phyloP scores from a whole-genome alignment of 2,797 vertebrate species.

The Sparidentex hasta region DNA sequence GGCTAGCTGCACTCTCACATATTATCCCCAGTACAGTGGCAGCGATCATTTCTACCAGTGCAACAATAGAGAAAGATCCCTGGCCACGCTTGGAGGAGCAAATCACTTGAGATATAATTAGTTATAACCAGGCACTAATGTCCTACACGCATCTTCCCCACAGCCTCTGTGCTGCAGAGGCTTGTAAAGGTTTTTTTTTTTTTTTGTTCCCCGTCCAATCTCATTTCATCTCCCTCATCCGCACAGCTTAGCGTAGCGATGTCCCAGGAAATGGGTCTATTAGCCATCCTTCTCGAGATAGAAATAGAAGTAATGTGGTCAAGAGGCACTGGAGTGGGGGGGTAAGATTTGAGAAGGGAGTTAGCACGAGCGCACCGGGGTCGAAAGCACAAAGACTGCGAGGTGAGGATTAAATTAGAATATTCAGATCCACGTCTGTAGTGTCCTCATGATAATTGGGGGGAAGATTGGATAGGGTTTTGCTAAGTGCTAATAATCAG shows the following conservation, averaged over 20 bases:
- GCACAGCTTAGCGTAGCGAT: conserved; percentile 63
- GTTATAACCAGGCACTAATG: conserved; percentile 65
- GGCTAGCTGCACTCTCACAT: conserved; percentile 34
- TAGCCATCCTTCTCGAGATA: conserved; percentile 59
- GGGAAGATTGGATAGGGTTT: conserved; percentile 57
- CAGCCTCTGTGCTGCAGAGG: conserved; percentile 42
- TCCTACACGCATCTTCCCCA: conserved; percentile 55
- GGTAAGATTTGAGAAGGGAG: conserved; percentile 60
- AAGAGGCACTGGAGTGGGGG: conserved; percentile 70
- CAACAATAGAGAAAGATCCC: conserved; percentile 46
- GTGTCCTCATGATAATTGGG: conserved; percentile 65
- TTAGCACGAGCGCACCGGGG: conserved; percentile 29
- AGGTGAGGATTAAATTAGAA: conserved; percentile 67
- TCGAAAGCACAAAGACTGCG: conserved; percentile 51
- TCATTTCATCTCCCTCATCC: conserved; percentile 77
- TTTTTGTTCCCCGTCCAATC: conserved; percentile 71
- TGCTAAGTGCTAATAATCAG: conserved; percentile 67
- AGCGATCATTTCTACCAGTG: conserved; percentile 36
- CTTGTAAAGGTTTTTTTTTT: conserved; percentile 49
- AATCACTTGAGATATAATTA: conserved; percentile 81
- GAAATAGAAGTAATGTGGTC: conserved; percentile 71
- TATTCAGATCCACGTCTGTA: conserved; percentile 72
- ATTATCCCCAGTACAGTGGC: conserved; percentile 36
- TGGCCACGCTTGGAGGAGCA: conserved; percentile 53
- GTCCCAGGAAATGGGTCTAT: conserved; percentile 70